These are phyloP conservation scores for Habrosyne pyritoides DNA, from an alignment of 2,888 invertebrate genomes.

Conservation along the genomic window DNA sequence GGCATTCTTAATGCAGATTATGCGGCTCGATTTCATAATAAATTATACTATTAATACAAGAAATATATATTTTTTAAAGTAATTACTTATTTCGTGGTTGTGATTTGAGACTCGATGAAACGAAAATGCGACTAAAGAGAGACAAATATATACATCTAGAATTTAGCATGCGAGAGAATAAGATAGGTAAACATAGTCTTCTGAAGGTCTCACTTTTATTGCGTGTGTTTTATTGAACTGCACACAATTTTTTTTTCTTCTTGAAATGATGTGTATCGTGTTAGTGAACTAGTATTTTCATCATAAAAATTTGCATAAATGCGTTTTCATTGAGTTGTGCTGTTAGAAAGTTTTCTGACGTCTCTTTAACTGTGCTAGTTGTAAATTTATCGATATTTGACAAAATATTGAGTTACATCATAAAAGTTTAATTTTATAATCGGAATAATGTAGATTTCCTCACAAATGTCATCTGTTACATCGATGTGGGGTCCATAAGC, in stretches of 20 bases:
- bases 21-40: constrained; percentile 14
- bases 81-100: background rate
- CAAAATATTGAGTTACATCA: background rate
- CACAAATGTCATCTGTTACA: background rate
- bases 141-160: too few relatives aligned
- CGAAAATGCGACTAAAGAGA: too few relatives aligned
- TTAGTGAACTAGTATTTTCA: constrained; percentile 8
- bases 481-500: background rate
- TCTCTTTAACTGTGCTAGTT: background rate
- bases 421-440: background rate
- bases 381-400: background rate
- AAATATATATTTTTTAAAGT: background rate
- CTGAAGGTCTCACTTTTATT: too few relatives aligned
- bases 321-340: background rate
- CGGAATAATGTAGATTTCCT: background rate
- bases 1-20: constrained; percentile 22
- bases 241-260: too few relatives aligned
- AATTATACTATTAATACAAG: background rate
- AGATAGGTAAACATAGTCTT: too few relatives aligned
- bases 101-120: too few relatives aligned
- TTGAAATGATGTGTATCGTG: constrained; percentile 7
- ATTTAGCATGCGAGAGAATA: too few relatives aligned
- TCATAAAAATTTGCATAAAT: constrained; percentile 5
- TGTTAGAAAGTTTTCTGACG: background rate
- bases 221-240: too few relatives aligned